Base-by-base conservation (phyloP, 2,888 invertebrate species). In the Criorhina ranunculi region DNA sequence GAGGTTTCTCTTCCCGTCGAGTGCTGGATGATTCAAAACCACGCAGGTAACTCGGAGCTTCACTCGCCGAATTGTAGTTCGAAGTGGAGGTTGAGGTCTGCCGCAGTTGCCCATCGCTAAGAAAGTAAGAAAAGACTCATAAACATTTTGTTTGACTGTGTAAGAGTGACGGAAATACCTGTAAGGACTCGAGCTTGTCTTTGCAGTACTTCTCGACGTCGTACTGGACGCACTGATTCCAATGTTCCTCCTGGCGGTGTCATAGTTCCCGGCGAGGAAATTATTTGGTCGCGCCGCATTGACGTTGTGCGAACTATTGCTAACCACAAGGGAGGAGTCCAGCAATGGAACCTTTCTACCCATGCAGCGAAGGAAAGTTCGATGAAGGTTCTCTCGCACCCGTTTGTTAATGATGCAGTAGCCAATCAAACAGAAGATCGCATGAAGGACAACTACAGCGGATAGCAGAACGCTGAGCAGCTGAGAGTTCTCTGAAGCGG, bases 211-310 rank as follows among this genome's bases (percentile, higher is more conserved):
- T 86, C 98, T 93, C 0, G 98, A 98, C 0, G 98, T 98, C 0
- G 98, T 98, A 80, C 98, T 98, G 0, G 98, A 98, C 0, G 98
- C 97, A 9, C 98, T 98, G 88, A 98, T 98, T 35, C 98, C 98
- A 85, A 98, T 95, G 90, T 97, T 96, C 57, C 96, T 92, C 87
- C 95, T 92, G 42, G 93, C 93, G 29, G 94, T 94, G 85, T 94
- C 94, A 87, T 94, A 92, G 62, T 88, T 90, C 17, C 90, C 90
- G 0, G 91, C 89, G 17, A 91, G 88, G 86, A 92, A 91, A 42
- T 89, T 91, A 69, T 87, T 90, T 0, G 91, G 91, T 2, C 91
- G 87, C 0, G 89, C 78, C 0, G 88, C 93, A 75, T 95, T 95
- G 7, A 96, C 94, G 89, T 96, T 96, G 88, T 96, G 96, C 67